These are phyloP conservation scores for Epinotia demarniana DNA, from an alignment of 2,888 invertebrate species.

Conservation along the genomic window DNA sequence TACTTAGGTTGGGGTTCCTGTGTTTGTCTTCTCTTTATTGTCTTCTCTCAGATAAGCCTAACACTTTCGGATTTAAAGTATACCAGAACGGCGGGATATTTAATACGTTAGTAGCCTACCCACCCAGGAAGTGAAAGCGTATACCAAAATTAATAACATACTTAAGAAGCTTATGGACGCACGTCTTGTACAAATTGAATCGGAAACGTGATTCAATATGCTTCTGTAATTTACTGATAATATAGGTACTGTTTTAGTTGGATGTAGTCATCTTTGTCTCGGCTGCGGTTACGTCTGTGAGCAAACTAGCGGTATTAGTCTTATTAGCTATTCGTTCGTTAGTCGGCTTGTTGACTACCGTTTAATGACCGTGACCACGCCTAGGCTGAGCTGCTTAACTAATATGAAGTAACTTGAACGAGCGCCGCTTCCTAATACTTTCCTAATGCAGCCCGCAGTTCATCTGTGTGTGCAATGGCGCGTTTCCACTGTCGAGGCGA, in stretches of 20 bases:
- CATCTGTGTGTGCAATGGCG: too few relatives aligned
- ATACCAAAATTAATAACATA: constrained; percentile 32
- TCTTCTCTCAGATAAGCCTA: not conserved
- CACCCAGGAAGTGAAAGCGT: constrained; percentile 46
- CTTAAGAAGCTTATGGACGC: constrained; percentile 22
- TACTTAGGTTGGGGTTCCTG: too few relatives aligned
- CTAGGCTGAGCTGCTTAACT: constrained; percentile 17
- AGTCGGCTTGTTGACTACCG: constrained; percentile 31
- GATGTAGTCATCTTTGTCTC: constrained; percentile 33
- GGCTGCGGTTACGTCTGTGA: constrained; percentile 12
- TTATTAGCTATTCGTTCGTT: constrained; percentile 27
- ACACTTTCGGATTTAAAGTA: not conserved
- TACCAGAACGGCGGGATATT: not conserved
- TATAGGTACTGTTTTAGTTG: constrained; percentile 15
- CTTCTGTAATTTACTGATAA: constrained; percentile 27
- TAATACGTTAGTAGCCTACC: constrained; percentile 23
- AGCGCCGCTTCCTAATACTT: constrained; percentile 6
- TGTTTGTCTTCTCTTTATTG: not conserved
- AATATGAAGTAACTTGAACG: constrained; percentile 14
- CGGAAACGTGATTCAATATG: constrained; percentile 49
- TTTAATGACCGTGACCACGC: constrained; percentile 41
- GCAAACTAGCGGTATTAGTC: constrained; percentile 19
- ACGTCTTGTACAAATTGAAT: constrained; percentile 45
- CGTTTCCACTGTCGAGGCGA: too few relatives aligned
- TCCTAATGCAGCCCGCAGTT: not conserved